These are phyloP conservation scores for Donacobius atricapilla DNA, from an alignment of 2,113 vertebrate species.

Conservation along the genomic window DNA sequence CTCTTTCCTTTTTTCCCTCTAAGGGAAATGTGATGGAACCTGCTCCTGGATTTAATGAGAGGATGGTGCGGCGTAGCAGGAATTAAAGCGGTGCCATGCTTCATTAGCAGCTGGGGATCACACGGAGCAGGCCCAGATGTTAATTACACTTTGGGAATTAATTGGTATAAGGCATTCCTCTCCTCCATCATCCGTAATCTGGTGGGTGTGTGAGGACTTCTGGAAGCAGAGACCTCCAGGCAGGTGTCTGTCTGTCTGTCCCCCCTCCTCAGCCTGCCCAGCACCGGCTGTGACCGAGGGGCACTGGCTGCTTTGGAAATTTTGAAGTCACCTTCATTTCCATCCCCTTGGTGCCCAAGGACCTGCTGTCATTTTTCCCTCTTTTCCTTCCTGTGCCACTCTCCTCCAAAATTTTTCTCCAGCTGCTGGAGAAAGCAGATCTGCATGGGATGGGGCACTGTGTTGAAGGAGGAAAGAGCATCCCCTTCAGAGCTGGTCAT, in stretches of 20 bases:
- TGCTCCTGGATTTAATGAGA: constrained; percentile 76
- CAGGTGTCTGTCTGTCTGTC: not conserved
- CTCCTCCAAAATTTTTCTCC: not conserved
- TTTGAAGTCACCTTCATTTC: not conserved
- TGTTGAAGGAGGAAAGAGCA: not conserved
- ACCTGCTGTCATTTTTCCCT: accelerated
- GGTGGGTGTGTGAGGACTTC: not conserved
- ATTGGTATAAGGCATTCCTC: constrained; percentile 67
- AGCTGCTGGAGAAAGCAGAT: not conserved
- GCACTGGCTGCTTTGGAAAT: not conserved
- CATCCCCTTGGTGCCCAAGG: not conserved
- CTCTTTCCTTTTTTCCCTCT: constrained; percentile 69
- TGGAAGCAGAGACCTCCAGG: not conserved
- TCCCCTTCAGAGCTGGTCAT: accelerated
- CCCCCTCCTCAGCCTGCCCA: not conserved
- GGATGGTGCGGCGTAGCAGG: constrained; percentile 69
- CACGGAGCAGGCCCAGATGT: constrained; percentile 77
- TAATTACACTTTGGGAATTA: constrained; percentile 91
- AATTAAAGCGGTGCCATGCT: constrained; percentile 83
- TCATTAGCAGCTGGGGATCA: constrained; percentile 81
- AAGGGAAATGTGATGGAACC: constrained; percentile 79
- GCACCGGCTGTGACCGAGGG: accelerated
- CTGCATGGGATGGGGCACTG: not conserved
- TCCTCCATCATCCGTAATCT: constrained; percentile 56
- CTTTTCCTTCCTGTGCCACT: not conserved